These are phyloP conservation scores for Brachionus angularis DNA, from an alignment of 1,140 invertebrate genomes.

Conservation along the genomic window DNA sequence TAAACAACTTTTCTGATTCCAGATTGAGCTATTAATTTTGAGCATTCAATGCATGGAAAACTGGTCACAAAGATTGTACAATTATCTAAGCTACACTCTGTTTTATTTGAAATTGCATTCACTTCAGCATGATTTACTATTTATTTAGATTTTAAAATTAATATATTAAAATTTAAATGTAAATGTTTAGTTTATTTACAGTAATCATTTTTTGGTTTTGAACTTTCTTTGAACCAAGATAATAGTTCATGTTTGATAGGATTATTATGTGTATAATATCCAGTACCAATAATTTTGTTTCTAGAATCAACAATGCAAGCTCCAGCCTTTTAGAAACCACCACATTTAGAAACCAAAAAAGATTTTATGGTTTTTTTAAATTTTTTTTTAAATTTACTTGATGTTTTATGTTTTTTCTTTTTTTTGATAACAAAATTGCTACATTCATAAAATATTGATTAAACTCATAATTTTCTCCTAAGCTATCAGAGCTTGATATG, in stretches of 20 bases:
- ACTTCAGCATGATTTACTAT: conserved; percentile 96
- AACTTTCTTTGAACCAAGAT: conserved; percentile 70
- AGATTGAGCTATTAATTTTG: conserved; percentile 90
- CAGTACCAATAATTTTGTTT: conserved; percentile 82
- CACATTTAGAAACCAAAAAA: conserved; percentile 64
- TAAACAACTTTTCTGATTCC: conserved; percentile 77
- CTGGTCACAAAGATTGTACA: conserved; percentile 79
- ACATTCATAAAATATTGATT: conserved; percentile 43
- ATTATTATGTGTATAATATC: conserved; percentile 91
- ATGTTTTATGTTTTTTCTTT: conserved; percentile 35
- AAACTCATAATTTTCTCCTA: conserved; percentile 26
- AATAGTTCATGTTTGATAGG: conserved; percentile 81
- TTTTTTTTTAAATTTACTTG: neutral
- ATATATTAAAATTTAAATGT: neutral
- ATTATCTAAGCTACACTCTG: conserved; percentile 68
- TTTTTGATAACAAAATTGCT: conserved; percentile 17
- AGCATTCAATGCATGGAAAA: conserved; percentile 94
- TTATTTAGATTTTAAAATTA: too few relatives aligned
- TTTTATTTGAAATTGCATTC: conserved; percentile 91
- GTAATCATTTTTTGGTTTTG: conserved; percentile 57
- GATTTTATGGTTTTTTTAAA: neutral
- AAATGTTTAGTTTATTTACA: conserved; percentile 56
- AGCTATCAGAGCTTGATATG: conserved; percentile 8
- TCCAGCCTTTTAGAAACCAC: conserved; percentile 79
- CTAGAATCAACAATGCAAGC: conserved; percentile 82